Evolutionary conservation across 2,797 vertebrate genomes (phyloP).

Genomic region (Prunella strophiata): DNA sequence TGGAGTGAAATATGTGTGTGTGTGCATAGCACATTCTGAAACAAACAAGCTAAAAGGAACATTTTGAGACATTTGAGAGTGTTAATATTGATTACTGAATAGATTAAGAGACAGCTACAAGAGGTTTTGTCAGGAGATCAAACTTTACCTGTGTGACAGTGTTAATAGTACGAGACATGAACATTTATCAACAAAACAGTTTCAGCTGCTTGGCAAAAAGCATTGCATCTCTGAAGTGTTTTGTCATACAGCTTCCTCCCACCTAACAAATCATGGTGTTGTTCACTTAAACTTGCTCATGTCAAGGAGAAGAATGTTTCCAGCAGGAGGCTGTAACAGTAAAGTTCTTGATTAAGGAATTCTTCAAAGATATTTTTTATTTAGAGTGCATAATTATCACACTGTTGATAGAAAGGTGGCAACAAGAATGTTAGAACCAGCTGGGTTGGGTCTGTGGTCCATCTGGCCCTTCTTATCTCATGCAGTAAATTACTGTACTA

Average conservation of each 20-base stretch:
- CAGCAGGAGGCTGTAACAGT: constrained; percentile 40
- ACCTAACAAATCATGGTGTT: constrained; percentile 74
- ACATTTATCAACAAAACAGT: constrained; percentile 71
- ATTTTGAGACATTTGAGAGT: constrained; percentile 62
- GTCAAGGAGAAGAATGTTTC: constrained; percentile 59
- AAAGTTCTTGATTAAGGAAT: constrained; percentile 48
- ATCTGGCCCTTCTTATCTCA: background rate
- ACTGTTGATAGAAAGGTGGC: constrained; percentile 36
- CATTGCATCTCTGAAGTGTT: constrained; percentile 66
- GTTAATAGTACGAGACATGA: constrained; percentile 52
- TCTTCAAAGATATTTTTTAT: constrained; percentile 47
- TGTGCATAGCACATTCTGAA: background rate
- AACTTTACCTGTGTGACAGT: constrained; percentile 61
- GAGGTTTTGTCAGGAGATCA: constrained; percentile 73
- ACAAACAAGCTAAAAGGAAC: constrained; percentile 37
- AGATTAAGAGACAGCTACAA: constrained; percentile 75
- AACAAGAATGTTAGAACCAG: background rate
- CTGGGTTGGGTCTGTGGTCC: background rate
- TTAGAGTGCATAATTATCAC: background rate
- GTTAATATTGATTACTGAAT: constrained; percentile 74
- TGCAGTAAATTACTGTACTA: background rate
- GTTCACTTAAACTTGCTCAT: constrained; percentile 60
- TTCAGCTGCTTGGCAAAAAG: constrained; percentile 70
- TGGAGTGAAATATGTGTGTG: background rate
- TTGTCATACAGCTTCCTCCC: constrained; percentile 63